Percentiles rank a stretch among this genome's conserved stretches.
These are phyloP conservation scores for Stenodema calcarata DNA, from an alignment of 2,888 invertebrate species.

Conservation along the genomic window DNA sequence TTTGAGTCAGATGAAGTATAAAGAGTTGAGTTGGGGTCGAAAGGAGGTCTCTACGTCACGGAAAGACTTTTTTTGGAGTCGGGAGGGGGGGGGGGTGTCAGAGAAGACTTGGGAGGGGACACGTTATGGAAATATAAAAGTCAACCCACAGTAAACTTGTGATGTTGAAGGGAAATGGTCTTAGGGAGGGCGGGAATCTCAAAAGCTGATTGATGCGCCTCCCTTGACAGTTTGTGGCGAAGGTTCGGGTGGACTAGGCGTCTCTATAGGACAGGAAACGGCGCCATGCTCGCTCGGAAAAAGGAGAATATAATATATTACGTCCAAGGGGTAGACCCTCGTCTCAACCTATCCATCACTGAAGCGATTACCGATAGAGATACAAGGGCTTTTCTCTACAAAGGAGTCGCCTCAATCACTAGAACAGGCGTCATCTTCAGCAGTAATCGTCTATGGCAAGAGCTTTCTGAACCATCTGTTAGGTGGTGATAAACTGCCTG, in stretches of 20 bases:
- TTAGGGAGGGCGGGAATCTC: background rate
- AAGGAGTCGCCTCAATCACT: no score
- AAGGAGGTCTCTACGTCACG: background rate
- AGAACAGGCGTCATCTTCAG: no score
- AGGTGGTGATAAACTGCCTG: no score
- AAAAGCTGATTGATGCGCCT: background rate
- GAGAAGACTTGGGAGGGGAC: background rate
- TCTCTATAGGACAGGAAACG: background rate
- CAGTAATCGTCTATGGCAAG: no score
- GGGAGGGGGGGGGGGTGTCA: background rate
- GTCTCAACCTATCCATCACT: background rate
- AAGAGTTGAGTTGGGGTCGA: background rate
- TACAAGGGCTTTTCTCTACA: no score
- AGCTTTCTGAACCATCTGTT: no score
- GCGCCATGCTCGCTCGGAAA: background rate
- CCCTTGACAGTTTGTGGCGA: background rate
- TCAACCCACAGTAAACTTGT: background rate
- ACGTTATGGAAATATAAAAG: conserved; percentile 2
- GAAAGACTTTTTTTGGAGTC: background rate
- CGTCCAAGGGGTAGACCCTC: background rate
- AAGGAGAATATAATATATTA: background rate
- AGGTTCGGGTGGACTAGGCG: background rate
- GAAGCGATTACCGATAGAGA: background rate
- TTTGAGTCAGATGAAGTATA: background rate
- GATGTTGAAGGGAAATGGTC: background rate